Evolutionary conservation across 1,140 invertebrate species (phyloP).

Genomic region (Rhagoletis pomonella): DNA sequence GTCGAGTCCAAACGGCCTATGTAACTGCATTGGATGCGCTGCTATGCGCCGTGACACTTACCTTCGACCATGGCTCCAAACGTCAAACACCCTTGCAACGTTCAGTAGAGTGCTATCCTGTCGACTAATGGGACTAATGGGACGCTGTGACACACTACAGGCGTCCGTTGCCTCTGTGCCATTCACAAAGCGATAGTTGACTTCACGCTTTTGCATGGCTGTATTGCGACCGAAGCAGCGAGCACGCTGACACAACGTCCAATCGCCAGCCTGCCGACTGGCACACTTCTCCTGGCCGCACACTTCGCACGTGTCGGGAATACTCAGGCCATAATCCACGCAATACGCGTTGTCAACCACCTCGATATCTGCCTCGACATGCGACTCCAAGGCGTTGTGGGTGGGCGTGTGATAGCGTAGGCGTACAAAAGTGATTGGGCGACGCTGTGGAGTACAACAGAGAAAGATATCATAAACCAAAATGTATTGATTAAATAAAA

Average conservation of each 20-base stretch:
- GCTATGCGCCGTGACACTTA: conserved; percentile 73
- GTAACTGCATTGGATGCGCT: background rate
- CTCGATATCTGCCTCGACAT: conserved; percentile 58
- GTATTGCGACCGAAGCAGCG: conserved; percentile 86
- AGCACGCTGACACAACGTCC: conserved; percentile 82
- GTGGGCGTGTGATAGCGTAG: conserved; percentile 56
- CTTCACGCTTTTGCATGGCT: conserved; percentile 85
- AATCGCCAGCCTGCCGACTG: conserved; percentile 82
- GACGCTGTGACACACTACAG: conserved; percentile 82
- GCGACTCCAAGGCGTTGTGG: conserved; percentile 10
- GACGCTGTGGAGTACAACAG: conserved; percentile 58
- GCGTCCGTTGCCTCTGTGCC: conserved; percentile 75
- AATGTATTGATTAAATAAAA: background rate
- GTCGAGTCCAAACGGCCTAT: background rate
- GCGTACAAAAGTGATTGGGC: conserved; percentile 63
- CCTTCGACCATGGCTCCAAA: conserved; percentile 91
- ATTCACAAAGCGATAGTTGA: conserved; percentile 82
- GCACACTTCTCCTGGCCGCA: conserved; percentile 84
- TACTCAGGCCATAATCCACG: conserved; percentile 80
- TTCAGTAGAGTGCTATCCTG: conserved; percentile 85
- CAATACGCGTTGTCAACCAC: conserved; percentile 81
- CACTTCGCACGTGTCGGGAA: conserved; percentile 80
- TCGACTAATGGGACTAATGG: conserved; percentile 76
- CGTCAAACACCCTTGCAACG: conserved; percentile 89
- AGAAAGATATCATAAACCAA: background rate